These are phyloP conservation scores for Halisarca cf. caerulea DNA, from an alignment of 37 sponge, comb jelly and placozoan species.

Conservation along the genomic window DNA sequence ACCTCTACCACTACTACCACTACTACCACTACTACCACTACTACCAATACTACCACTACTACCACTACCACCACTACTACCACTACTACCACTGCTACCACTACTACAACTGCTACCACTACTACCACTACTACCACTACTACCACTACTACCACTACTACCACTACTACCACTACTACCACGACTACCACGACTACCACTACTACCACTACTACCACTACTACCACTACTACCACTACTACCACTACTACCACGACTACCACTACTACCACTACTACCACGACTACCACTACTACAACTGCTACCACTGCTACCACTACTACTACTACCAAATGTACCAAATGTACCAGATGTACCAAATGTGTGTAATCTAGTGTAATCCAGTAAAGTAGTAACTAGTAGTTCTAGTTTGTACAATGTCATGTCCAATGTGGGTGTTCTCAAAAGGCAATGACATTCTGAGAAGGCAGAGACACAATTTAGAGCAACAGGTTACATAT, in stretches of 20 bases:
- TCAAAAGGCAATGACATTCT: no score
- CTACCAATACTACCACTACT: no score
- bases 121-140: conserved; percentile 15
- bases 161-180: conserved; percentile 1
- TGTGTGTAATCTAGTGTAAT: no score
- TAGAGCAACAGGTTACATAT: no score
- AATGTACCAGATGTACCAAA: no score
- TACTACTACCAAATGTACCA: no score
- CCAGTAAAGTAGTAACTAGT: no score
- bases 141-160: not conserved
- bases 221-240: conserved; percentile 27
- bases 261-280: not conserved
- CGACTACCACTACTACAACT: not conserved
- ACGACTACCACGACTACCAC: no score
- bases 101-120: not conserved
- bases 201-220: conserved; percentile 27
- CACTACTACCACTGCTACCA: not conserved
- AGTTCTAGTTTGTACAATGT: no score
- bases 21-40: not conserved
- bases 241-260: not conserved
- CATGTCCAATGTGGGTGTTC: no score
- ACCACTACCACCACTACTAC: not conserved
- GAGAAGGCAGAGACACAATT: no score
- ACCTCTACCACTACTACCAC: not conserved
- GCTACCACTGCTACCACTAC: not conserved